Conservation (phyloP, 2,113 vertebrate species). For the Eolophus roseicapilla region DNA sequence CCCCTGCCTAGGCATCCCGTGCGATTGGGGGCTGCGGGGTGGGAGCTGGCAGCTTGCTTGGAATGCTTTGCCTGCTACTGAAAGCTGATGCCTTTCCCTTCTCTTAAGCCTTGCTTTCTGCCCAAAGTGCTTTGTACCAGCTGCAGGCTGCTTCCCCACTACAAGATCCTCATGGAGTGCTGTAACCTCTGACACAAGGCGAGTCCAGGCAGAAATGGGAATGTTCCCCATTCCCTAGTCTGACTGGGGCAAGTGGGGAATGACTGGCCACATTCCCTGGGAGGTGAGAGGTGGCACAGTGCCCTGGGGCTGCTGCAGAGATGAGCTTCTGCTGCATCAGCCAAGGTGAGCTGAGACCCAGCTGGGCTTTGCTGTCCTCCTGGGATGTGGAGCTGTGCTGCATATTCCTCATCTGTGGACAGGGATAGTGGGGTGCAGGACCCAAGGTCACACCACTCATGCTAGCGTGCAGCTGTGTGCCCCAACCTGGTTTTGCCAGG, state of each 20-base stretch:
- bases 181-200: neutral
- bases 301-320: neutral
- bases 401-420: rapidly evolving
- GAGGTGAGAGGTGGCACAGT: neutral
- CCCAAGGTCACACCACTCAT: rapidly evolving
- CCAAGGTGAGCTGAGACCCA: neutral
- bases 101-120: neutral
- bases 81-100: neutral
- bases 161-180: rapidly evolving
- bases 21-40: neutral
- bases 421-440: neutral
- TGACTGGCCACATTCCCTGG: neutral
- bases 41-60: neutral
- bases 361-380: neutral
- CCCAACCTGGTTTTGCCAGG: neutral
- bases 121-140: neutral
- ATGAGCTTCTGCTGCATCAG: neutral
- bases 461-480: neutral
- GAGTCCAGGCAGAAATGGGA: neutral
- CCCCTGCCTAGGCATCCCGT: neutral
- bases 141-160: neutral
- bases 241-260: neutral
- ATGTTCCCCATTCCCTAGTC: neutral
- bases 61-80: neutral
- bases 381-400: neutral